Conservation (phyloP, 2,888 invertebrate species). For the Tolmerus cingulatus region DNA sequence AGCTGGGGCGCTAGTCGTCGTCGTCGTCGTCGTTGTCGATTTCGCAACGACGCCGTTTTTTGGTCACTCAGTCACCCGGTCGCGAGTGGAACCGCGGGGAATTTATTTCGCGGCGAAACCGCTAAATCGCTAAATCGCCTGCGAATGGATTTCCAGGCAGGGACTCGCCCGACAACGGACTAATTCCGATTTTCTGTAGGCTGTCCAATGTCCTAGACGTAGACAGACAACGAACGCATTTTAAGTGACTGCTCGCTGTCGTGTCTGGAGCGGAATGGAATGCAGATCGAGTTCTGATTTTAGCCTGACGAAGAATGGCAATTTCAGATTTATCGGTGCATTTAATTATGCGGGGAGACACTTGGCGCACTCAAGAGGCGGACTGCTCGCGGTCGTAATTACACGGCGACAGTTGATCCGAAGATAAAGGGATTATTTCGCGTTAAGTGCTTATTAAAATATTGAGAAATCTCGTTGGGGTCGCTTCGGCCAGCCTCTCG, state of each 20-base stretch:
- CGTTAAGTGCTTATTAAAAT: background rate
- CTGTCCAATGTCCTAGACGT: slow-evolving; percentile 22
- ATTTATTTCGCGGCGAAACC: background rate
- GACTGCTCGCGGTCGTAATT: slow-evolving; percentile 1
- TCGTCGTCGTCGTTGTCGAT: background rate
- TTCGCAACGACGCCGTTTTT: slow-evolving; percentile 13
- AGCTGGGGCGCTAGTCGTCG: background rate
- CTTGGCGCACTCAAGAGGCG: slow-evolving; percentile 8
- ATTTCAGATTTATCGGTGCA: slow-evolving; percentile 37
- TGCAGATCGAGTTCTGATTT: slow-evolving; percentile 23
- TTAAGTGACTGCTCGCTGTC: slow-evolving; percentile 26
- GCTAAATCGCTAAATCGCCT: background rate
- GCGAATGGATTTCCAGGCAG: background rate
- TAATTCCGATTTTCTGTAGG: slow-evolving; percentile 35
- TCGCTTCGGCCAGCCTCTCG: background rate
- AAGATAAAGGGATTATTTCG: background rate
- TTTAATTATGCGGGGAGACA: slow-evolving; percentile 33
- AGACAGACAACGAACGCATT: slow-evolving; percentile 32
- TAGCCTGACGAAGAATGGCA: slow-evolving; percentile 11
- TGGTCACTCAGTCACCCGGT: slow-evolving; percentile 19
- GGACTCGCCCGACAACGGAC: background rate
- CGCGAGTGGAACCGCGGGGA: background rate
- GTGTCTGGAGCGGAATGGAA: slow-evolving; percentile 20
- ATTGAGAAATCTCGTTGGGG: background rate
- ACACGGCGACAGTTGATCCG: background rate